Evolutionary conservation across 2,888 invertebrate species (phyloP).

Genomic region (Xylophagus ater): DNA sequence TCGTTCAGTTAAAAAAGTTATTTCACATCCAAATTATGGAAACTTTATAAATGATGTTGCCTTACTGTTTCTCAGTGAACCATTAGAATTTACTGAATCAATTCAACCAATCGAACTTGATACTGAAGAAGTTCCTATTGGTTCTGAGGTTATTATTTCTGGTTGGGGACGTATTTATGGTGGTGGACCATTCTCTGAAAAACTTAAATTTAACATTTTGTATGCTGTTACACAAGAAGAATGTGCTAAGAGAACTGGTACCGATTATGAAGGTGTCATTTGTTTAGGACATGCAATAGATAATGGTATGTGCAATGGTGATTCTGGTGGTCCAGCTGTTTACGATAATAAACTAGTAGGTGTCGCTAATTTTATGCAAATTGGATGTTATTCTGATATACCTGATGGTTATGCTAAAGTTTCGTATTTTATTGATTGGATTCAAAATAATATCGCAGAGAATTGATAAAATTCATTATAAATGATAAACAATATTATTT

Average conservation of each 20-base stretch:
- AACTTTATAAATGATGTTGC: slow-evolving; percentile 27
- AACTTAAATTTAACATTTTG: slow-evolving; percentile 25
- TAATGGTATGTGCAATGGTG: slow-evolving; percentile 31
- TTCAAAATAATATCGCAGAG: too few relatives aligned
- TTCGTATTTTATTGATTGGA: slow-evolving; percentile 5
- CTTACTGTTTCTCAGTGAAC: slow-evolving; percentile 24
- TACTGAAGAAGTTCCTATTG: slow-evolving; percentile 20
- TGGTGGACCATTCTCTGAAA: slow-evolving; percentile 22
- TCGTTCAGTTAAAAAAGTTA: slow-evolving; percentile 23
- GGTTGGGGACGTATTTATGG: slow-evolving; percentile 28
- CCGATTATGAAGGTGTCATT: slow-evolving; percentile 20
- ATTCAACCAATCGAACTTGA: slow-evolving; percentile 24
- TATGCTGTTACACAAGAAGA: slow-evolving; percentile 21
- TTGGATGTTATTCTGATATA: slow-evolving; percentile 24
- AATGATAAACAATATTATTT: too few relatives aligned
- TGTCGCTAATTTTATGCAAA: slow-evolving; percentile 28
- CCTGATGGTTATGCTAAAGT: slow-evolving; percentile 33
- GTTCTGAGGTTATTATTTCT: slow-evolving; percentile 21
- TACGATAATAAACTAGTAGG: slow-evolving; percentile 26
- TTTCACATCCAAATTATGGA: slow-evolving; percentile 25
- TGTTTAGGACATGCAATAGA: slow-evolving; percentile 24
- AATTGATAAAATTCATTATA: too few relatives aligned
- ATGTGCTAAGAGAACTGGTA: slow-evolving; percentile 13
- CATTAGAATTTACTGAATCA: slow-evolving; percentile 21
- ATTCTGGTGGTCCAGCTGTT: slow-evolving; percentile 33